phyloP scores from a whole-genome alignment of 2,888 invertebrate species.

The Stenurella melanura region DNA sequence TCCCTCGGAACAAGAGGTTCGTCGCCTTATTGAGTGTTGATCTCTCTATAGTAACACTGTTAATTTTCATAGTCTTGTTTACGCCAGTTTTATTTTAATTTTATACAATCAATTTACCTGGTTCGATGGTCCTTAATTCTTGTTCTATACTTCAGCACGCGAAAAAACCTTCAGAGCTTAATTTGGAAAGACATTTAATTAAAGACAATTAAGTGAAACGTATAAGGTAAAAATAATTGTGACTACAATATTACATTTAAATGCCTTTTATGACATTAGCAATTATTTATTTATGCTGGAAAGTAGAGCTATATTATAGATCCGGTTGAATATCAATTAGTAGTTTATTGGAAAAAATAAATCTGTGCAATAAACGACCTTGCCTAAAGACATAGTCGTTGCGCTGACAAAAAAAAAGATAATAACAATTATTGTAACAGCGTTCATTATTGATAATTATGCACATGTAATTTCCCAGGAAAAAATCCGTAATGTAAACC shows the following conservation, averaged over 20 bases:
- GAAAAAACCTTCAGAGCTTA: not conserved
- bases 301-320: constrained; percentile 36
- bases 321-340: constrained; percentile 22
- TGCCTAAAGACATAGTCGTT: constrained; percentile 12
- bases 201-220: not conserved
- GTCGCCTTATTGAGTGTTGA: constrained; percentile 23
- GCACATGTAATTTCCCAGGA: constrained; percentile 16
- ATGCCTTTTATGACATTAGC: constrained; percentile 18
- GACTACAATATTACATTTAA: constrained; percentile 5
- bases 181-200: not conserved
- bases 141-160: not conserved
- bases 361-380: constrained; percentile 30
- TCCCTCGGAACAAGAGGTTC: constrained; percentile 32
- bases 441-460: constrained; percentile 24
- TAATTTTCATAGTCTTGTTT: not conserved
- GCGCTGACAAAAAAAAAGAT: constrained; percentile 1
- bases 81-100: not conserved
- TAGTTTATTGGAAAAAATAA: constrained; percentile 1
- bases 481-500: constrained; percentile 5
- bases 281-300: constrained; percentile 28
- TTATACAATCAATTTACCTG: not conserved
- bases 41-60: not conserved
- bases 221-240: not conserved
- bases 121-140: not conserved
- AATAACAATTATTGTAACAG: constrained; percentile 23